A percentile compares a stretch with the other conserved stretches of the same genome.
Conservation (phyloP, 2,888 invertebrate species). For the Andrena camellia region DNA sequence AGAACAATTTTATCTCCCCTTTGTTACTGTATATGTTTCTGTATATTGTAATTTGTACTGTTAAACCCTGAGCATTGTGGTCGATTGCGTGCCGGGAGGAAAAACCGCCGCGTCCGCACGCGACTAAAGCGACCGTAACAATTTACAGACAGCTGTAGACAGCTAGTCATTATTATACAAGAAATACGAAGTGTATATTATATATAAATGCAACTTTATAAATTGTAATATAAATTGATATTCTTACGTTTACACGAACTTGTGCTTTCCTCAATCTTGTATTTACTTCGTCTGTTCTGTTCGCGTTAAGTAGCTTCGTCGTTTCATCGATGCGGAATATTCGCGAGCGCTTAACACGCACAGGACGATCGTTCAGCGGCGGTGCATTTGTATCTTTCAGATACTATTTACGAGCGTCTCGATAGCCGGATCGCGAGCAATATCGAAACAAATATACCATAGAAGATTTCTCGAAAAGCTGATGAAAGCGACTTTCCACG, state of each 20-base stretch:
- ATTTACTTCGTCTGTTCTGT: conserved; percentile 36
- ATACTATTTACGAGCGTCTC: not conserved
- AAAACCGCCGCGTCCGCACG: not conserved
- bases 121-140: conserved; percentile 38
- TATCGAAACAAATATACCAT: conserved; percentile 14
- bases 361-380: conserved; percentile 20
- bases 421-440: conserved; percentile 18
- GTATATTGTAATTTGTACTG: conserved; percentile 3
- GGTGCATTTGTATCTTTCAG: not conserved
- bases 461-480: not conserved
- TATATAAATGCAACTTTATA: conserved; percentile 45
- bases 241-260: conserved; percentile 39
- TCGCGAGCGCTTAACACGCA: conserved; percentile 21
- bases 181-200: conserved; percentile 41
- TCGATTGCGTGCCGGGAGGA: not conserved
- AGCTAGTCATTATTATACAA: conserved; percentile 54
- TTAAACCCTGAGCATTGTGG: conserved; percentile 7
- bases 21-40: conserved; percentile 19
- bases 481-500: not conserved
- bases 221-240: conserved; percentile 50
- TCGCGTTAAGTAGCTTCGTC: conserved; percentile 34
- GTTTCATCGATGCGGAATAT: not conserved
- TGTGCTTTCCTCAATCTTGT: conserved; percentile 39
- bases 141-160: conserved; percentile 56
- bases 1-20: conserved; percentile 40